These are phyloP conservation scores for Pelusios castaneus DNA, from an alignment of 2,113 vertebrate genomes.

Conservation along the genomic window DNA sequence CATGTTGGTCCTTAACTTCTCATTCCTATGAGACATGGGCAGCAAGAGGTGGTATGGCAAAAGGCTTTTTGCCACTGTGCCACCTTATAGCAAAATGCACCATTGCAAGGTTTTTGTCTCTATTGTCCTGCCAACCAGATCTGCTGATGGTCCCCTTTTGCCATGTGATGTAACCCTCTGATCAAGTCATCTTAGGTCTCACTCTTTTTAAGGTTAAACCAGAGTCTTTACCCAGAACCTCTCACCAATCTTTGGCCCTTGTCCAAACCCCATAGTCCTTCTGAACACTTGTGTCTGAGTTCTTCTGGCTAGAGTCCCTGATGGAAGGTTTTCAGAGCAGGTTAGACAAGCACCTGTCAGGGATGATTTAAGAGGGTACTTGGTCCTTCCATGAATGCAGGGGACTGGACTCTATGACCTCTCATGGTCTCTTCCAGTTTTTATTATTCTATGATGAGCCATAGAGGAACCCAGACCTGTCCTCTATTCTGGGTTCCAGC, in stretches of 20 bases:
- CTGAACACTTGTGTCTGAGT: not conserved
- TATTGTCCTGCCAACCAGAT: not conserved
- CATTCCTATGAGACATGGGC: not conserved
- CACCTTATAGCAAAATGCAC: not conserved
- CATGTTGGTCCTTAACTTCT: constrained; percentile 45
- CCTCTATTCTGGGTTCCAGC: not conserved
- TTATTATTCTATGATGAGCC: no score
- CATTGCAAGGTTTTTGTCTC: not conserved
- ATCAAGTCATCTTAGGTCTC: not conserved
- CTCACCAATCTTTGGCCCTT: not conserved
- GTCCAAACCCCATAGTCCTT: not conserved
- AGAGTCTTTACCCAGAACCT: not conserved
- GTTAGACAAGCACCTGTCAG: no score
- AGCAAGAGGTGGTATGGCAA: not conserved
- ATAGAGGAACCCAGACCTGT: not conserved
- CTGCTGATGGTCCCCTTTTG: not conserved
- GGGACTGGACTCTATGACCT: no score
- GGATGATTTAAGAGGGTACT: no score
- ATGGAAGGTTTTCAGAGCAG: no score
- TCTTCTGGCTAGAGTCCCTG: not conserved
- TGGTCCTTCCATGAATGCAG: no score
- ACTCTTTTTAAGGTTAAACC: not conserved
- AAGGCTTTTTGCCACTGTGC: not conserved
- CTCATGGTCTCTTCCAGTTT: no score
- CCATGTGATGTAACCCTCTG: not conserved